These are phyloP conservation scores for Bombylius major DNA, from an alignment of 2,888 invertebrate species.

Conservation along the genomic window DNA sequence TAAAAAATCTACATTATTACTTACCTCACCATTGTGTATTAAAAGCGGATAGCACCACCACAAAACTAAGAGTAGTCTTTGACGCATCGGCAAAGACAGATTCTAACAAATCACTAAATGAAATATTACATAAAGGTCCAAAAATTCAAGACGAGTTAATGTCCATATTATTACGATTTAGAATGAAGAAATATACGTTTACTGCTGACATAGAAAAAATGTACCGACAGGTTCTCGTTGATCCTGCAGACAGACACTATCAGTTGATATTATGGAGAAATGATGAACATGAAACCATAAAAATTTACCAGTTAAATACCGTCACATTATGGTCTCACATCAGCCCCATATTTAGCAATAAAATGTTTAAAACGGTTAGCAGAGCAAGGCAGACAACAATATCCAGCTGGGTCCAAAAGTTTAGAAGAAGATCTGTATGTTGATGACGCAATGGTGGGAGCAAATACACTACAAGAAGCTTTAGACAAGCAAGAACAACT, in stretches of 20 bases:
- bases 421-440: too few species aligned
- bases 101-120: constrained; percentile 2
- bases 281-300: not conserved
- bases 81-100: not conserved
- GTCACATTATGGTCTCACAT: constrained; percentile 5
- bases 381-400: too few species aligned
- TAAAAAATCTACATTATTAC: too few species aligned
- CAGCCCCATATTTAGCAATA: constrained; percentile 8
- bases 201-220: constrained; percentile 20
- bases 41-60: too few species aligned
- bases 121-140: not conserved
- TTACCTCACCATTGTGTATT: too few species aligned
- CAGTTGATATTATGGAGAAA: constrained; percentile 1
- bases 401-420: too few species aligned
- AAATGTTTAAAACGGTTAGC: not conserved
- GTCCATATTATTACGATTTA: not conserved
- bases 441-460: too few species aligned
- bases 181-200: constrained; percentile 9
- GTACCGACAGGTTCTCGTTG: constrained; percentile 18
- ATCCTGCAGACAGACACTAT: constrained; percentile 19
- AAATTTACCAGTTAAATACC: constrained; percentile 6
- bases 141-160: constrained; percentile 1
- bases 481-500: too few species aligned
- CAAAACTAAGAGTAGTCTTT: constrained; percentile 2
- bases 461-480: too few species aligned